Evolutionary conservation across 1,140 invertebrate genomes (phyloP), one percentile per base, ranked within the genome.

Genomic region (Oscheius sp.): DNA sequence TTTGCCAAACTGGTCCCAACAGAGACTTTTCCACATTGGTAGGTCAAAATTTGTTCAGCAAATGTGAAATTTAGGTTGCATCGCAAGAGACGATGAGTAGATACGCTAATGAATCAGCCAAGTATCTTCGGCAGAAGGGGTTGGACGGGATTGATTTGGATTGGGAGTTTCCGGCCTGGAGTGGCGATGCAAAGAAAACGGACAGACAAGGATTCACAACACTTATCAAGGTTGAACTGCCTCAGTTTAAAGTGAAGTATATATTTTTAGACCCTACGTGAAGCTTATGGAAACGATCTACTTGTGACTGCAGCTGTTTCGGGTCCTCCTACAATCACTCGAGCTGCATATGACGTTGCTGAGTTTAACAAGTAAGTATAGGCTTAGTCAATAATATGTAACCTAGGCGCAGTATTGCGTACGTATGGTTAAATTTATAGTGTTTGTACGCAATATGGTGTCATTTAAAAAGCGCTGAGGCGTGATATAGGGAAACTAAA

Each of bases 101-200:
- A 65, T 32, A 62, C 20, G 52, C 59, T 18, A 38, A 23, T 23
- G 35, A 63, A 18, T 61, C 78, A 20, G 28, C 28, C 0, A 23
- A 28, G 3, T 79, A 79, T 79, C 28, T 79, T 7, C 31, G 35
- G 23, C n/a, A 20, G 52, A 79, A 73, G 62, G 52, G 68, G 3
- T 42, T 80, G 15, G 71, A 80, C 46, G 79, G 79, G 20, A 62
- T 81, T 7, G 79, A 80, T 45, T 63, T 81, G 18, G 79, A 80
- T 61, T 80, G 79, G 79, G 79, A 80, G 63, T 80, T 80, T 55
- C 79, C 79, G 3, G 73, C 63, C 3, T 81, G 77, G 77, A 76
- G 74, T 67, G 13, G 34, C 20, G 73, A 75, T 55, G 74, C 77
- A 10, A 73, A 72, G 32, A 35, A 32, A 28, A 55, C 62, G 15